Evolutionary conservation across 2,113 vertebrate genomes (phyloP), one percentile per base, ranked within the genome.

Genomic region (Sceloporus tristichus): DNA sequence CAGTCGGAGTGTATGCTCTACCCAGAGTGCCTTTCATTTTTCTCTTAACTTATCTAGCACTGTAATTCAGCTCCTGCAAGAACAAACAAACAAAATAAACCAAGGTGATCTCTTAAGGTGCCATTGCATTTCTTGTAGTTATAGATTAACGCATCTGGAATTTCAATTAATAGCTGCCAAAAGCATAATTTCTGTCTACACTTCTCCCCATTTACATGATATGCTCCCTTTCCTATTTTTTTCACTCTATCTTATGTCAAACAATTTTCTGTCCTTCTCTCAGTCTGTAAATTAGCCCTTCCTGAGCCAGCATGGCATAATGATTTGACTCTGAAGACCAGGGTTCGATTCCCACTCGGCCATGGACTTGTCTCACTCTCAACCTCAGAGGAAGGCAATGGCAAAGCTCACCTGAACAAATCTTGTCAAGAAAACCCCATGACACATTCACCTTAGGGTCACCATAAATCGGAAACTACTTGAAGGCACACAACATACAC

Each of bases 131-230:
- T 85, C 34, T 76, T 85, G 16, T 62, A 27, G 84, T 77, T 85
- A 77, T 56, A 66, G 74, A 85, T 77, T 77, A 85, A 77, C 73
- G 42, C 29, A 76, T 25, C 56, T 65, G 38, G 56, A 42, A n/a
- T 77, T 77, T 65, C 14, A 56, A 66, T 85, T 83, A 53, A 48
- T 13, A 19, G 40, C 13, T 42, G 38, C 38, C 11, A 85, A 13
- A 29, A 65, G 59, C 56, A 11, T 62, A 85, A 85, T 85, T 56
- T 74, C 25, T 85, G 34, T 16, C 18, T 9, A 13, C 6, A 81
- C n/a, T 29, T 62, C 38, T 42, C 59, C 34, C 21, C 21, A 9
- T 66, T 82, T 65, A 77, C 54, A 76, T 16, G 16, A 70, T 29
- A 10, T 21, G 59, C 27, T 5, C 56, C 54, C 5, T 25, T 48